These are phyloP conservation scores for Sebastes iracundus DNA, from an alignment of 2,797 vertebrate genomes.

Conservation along the genomic window DNA sequence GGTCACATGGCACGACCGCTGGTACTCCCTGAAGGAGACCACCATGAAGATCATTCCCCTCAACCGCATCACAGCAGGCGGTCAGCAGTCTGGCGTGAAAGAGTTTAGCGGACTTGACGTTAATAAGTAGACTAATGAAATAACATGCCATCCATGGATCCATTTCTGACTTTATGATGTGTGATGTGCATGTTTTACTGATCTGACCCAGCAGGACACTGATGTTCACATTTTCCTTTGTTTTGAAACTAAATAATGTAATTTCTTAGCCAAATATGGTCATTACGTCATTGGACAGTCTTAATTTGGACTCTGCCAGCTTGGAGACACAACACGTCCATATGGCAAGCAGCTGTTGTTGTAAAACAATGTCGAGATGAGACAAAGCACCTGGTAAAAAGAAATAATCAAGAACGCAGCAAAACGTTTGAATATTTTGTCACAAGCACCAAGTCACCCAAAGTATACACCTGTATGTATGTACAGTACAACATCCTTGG, in stretches of 20 bases:
- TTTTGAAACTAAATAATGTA: conserved; percentile 48
- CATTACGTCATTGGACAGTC: background rate
- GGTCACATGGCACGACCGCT: conserved; percentile 91
- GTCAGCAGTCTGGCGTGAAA: conserved; percentile 83
- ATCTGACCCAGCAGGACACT: background rate
- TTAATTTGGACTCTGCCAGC: background rate
- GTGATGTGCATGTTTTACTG: background rate
- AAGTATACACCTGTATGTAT: background rate
- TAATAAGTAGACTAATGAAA: conserved; percentile 20
- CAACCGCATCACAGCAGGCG: conserved; percentile 71
- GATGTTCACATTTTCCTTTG: conserved; percentile 11
- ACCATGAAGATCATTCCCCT: conserved; percentile 96
- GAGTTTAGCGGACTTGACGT: conserved; percentile 63
- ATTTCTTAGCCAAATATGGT: conserved; percentile 27
- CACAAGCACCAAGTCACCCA: background rate
- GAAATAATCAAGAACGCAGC: background rate
- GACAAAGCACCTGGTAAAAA: background rate
- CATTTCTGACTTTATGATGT: background rate
- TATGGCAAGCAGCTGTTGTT: background rate
- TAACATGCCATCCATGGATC: background rate
- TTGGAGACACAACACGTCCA: background rate
- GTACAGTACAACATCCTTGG: background rate
- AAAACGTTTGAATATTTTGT: background rate
- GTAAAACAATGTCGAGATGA: background rate
- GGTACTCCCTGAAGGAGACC: conserved; percentile 96